These are phyloP conservation scores for Manacus vitellinus DNA, from an alignment of 2,113 vertebrate species.

Conservation along the genomic window DNA sequence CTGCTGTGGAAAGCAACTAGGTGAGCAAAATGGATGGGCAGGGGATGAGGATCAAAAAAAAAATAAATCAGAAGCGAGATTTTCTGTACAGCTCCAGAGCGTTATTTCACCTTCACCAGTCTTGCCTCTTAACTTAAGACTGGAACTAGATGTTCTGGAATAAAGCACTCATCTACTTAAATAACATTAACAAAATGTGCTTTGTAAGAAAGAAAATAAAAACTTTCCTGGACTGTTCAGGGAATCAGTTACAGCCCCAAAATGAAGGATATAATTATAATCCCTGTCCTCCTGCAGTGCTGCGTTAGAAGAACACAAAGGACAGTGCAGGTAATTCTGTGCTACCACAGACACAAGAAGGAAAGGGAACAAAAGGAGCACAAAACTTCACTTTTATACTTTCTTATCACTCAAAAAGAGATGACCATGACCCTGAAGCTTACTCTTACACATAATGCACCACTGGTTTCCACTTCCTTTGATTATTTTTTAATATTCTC, in stretches of 20 bases:
- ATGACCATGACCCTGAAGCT: accelerated
- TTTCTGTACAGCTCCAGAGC: background rate
- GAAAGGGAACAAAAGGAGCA: background rate
- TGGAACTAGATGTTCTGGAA: background rate
- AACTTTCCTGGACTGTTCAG: background rate
- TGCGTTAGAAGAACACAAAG: background rate
- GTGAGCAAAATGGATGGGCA: background rate
- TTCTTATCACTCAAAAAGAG: background rate
- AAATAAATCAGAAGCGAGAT: background rate
- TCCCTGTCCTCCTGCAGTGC: background rate
- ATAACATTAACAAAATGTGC: background rate
- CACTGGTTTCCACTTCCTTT: background rate
- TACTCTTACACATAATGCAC: background rate
- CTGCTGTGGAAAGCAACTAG: background rate
- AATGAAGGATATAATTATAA: background rate
- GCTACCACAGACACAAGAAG: background rate
- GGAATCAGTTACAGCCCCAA: background rate
- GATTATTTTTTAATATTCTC: background rate
- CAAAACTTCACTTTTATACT: background rate
- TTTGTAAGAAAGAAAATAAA: background rate
- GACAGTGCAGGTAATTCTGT: background rate
- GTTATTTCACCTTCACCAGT: background rate
- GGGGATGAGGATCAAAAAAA: background rate
- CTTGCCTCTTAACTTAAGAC: background rate
- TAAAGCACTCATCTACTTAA: background rate